Evolutionary conservation across 2,797 vertebrate genomes (phyloP), one percentile per base, ranked within the genome.

Genomic region (Eutrigla gurnardus): DNA sequence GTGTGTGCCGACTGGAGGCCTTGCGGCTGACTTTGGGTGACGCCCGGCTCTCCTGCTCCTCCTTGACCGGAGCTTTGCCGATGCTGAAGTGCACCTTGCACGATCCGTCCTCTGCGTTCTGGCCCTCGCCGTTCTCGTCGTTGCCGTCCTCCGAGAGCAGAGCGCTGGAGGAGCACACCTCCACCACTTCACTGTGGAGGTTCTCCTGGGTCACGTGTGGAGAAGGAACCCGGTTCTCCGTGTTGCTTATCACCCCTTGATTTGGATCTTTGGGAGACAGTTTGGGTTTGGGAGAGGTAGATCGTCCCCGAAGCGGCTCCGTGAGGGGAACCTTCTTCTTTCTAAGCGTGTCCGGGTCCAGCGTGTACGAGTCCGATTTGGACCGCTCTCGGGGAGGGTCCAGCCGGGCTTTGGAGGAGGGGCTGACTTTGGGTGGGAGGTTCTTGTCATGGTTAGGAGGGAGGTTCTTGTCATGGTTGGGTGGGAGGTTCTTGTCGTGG

Each of bases 21-120:
- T 99, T 99, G 70, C 98, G 96, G 80, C 97, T 98, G 80, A 97
- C 95, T 94, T 99, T 99, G n/a, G 98, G 98, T 53, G 98, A 99
- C 1, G 97, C 96, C 77, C 97, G 96, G 81, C 95, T 96, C 84
- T 99, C 98, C 50, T 94, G 87, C 17, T 99, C 98, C 54, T 99
- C 98, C 91, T 98, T 99, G 79, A 97, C 91, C 0, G 98, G 98
- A 6, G 97, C 98, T 89, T 99, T 99, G 72, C 98, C 98, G 43
- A 99, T 99, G 90, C 98, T 99, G 81, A 99, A 99, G 90, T 99
- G 98, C 68, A 99, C 97, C 93, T 99, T 99, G 82, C 94, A 96
- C 2, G 97, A 96, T 66, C 94, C 88, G 55, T 99, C 98, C 0
- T 99, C 98, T 1, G 95, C 45, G 74, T 92, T 96, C 53, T 75